A percentile compares a stretch with the other conserved stretches of the same genome.
Evolutionary conservation across 2,797 vertebrate genomes (phyloP).

Genomic region (Acanthis flammea): DNA sequence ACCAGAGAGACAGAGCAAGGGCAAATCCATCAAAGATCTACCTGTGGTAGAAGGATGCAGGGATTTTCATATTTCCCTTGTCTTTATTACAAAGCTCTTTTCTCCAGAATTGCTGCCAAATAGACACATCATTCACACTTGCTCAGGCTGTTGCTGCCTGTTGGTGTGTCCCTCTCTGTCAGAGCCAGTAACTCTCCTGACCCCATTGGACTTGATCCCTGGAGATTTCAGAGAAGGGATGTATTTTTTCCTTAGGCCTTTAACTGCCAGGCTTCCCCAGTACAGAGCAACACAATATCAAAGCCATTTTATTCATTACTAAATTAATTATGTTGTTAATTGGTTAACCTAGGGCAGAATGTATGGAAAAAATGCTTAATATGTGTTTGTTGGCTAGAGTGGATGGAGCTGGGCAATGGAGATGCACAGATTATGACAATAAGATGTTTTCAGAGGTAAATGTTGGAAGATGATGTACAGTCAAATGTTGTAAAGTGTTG

Average conservation of each 20-base stretch:
- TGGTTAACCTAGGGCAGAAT: background rate
- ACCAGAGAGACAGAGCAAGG: no score
- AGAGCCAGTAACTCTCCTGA: background rate
- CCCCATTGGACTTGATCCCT: background rate
- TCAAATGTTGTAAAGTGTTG: background rate
- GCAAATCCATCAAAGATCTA: background rate
- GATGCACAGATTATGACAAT: background rate
- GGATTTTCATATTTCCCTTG: background rate
- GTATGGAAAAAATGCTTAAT: background rate
- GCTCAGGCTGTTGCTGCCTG: background rate
- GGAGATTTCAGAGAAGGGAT: background rate
- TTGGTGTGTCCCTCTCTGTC: background rate
- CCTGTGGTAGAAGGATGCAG: fast-evolving
- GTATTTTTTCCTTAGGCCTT: background rate
- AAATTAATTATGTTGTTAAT: constrained; percentile 24
- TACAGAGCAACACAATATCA: background rate
- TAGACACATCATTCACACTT: background rate
- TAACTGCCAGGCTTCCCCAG: background rate
- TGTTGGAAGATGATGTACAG: background rate
- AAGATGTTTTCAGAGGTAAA: background rate
- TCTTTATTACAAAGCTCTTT: background rate
- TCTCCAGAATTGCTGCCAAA: background rate
- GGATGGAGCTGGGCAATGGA: background rate
- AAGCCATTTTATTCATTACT: background rate
- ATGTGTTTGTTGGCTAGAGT: background rate